Conservation (phyloP, 1,140 invertebrate species). For the Diprion similis region DNA sequence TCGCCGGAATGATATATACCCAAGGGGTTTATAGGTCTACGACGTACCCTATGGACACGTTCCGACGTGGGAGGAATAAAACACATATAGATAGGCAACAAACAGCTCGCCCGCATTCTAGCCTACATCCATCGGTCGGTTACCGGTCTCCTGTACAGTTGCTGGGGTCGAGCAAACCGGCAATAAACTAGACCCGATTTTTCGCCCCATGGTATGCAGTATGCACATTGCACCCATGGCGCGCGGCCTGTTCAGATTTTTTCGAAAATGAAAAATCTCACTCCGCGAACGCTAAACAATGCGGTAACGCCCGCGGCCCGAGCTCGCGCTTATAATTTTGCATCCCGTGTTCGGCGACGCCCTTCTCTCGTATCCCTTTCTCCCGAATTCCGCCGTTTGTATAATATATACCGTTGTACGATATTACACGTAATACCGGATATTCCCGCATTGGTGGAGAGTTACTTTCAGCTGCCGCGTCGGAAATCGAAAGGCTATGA, state of each 20-base stretch:
- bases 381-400: too few species aligned
- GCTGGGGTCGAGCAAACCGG: background rate
- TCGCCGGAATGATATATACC: background rate
- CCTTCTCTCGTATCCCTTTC: background rate
- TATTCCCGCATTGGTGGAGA: too few species aligned
- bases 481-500: too few species aligned
- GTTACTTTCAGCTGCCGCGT: too few species aligned
- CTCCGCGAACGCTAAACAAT: background rate
- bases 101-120: background rate
- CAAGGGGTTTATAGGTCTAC: background rate
- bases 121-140: background rate
- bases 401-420: too few species aligned
- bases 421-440: too few species aligned
- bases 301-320: background rate
- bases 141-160: background rate
- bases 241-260: background rate
- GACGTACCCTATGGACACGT: background rate
- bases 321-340: background rate
- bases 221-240: background rate
- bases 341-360: background rate
- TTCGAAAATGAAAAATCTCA: too few species aligned
- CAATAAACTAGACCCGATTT: background rate
- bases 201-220: background rate
- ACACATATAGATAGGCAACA: background rate
- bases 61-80: conserved; percentile 3